phyloP scores from a whole-genome alignment of 2,888 invertebrate genomes.

The Leucophora obtusa region DNA sequence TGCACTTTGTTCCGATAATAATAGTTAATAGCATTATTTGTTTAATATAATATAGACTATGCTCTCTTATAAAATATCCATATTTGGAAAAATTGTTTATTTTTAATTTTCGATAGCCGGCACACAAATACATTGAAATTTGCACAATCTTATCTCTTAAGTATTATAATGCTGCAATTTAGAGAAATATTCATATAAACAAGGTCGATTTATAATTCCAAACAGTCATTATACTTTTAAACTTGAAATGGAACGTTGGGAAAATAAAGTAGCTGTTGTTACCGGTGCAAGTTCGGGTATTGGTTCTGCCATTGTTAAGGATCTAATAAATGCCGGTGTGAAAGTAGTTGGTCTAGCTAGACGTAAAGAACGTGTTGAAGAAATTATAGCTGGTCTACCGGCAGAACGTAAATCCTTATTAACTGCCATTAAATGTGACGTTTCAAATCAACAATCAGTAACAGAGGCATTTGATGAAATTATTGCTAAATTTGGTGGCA shows the following conservation, averaged over 20 bases:
- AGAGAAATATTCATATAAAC: no score
- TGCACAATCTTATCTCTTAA: no score
- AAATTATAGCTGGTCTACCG: conserved; percentile 63
- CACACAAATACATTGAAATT: no score
- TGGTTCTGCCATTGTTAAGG: conserved; percentile 79
- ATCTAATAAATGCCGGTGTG: conserved; percentile 79
- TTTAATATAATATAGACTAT: no score
- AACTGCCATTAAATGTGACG: conserved; percentile 79
- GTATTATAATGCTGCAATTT: no score
- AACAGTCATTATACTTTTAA: conserved; percentile 26
- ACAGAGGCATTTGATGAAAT: conserved; percentile 79
- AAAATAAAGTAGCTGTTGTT: conserved; percentile 81
- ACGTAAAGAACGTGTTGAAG: conserved; percentile 67
- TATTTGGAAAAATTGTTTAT: no score
- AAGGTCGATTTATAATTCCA: not conserved
- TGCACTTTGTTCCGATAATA: no score
- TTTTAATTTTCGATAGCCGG: no score
- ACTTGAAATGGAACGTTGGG: conserved; percentile 80
- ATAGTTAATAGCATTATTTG: no score
- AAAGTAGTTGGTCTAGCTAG: conserved; percentile 81
- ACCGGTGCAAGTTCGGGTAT: conserved; percentile 84
- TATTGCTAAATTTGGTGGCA: conserved; percentile 78
- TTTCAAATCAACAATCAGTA: conserved; percentile 79
- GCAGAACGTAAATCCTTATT: conserved; percentile 68
- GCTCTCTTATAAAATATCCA: no score